Evolutionary conservation across 2,113 vertebrate genomes (phyloP), one percentile per base, ranked within the genome.

Genomic region (Leptosomus discolor): DNA sequence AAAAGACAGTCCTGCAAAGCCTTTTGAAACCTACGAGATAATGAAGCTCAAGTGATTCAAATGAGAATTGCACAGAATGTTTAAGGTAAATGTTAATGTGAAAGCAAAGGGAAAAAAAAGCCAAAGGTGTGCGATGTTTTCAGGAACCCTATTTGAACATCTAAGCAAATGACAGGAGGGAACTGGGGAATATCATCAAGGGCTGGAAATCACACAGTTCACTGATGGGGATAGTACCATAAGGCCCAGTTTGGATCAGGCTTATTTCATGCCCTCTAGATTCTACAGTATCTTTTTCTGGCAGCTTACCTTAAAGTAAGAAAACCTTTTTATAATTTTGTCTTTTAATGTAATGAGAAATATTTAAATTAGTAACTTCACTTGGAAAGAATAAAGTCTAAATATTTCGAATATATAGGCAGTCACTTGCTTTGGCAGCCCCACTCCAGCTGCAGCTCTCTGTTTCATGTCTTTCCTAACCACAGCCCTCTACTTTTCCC

Each of bases 281-380:
- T 64, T 58, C 57, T 63, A 8, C 12, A 18, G 0, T 41, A 48
- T 6, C 3, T 6, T 30, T 43, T 43, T 77, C 22, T 41, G 54
- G 36, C 39, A 88, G 29, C 19, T 84, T 22, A 60, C 19, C 15
- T 69, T 57, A 21, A 48, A 80, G 9, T 37, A 63, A 77, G 32
- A 23, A 77, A 58, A 17, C 0, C 0, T 2, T 26, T 71, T 39
- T 17, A 23, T 19, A 21, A 0, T 58, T 67, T 57, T 48, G 5
- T n/a, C 11, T 54, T 63, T 32, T 43, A 65, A n/a, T 12, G 8
- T 2, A 14, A 22, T 45, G 8, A 14, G 54, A 84, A 80, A 27
- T 51, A 80, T 34, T 80, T 48, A 39, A 67, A 71, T 50, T 24
- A 34, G 6, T 65, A 24, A 20, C 30, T n/a, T 74, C 12, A 19